These are phyloP conservation scores for Acropternis orthonyx DNA, from an alignment of 2,797 vertebrate genomes.

Conservation along the genomic window DNA sequence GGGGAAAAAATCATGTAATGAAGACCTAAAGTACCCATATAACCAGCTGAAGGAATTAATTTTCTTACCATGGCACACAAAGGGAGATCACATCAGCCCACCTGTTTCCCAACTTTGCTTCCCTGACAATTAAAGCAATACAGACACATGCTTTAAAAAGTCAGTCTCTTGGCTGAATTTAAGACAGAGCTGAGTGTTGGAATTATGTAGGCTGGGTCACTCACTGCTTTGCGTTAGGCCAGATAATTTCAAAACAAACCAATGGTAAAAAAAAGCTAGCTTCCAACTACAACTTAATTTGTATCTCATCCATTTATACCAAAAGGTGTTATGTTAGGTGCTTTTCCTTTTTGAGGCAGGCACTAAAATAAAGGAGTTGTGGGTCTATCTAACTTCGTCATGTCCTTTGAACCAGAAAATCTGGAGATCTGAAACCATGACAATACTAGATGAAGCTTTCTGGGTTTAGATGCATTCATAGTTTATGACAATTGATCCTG, in stretches of 20 bases:
- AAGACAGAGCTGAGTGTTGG: background rate
- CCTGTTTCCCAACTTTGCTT: background rate
- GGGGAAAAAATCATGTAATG: background rate
- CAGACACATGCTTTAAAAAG: background rate
- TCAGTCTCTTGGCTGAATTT: background rate
- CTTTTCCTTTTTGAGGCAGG: background rate
- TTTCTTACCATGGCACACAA: background rate
- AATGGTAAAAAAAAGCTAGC: background rate
- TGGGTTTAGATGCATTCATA: constrained; percentile 5
- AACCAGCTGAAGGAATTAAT: background rate
- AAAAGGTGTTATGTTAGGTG: background rate
- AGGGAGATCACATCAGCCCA: background rate
- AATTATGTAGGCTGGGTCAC: background rate
- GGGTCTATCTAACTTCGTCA: background rate
- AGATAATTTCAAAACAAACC: background rate
- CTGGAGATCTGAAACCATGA: background rate
- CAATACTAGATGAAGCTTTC: constrained; percentile 1
- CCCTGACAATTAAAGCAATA: background rate
- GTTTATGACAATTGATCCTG: constrained; percentile 55
- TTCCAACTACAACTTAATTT: background rate
- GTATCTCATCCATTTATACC: background rate
- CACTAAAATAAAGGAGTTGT: background rate
- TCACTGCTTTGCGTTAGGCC: background rate
- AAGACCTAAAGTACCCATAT: background rate
- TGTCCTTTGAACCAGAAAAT: background rate